Percentiles rank a stretch among this genome's conserved stretches.
phyloP scores from a whole-genome alignment of 2,888 invertebrate genomes.

The Drosophila percnosoma region DNA sequence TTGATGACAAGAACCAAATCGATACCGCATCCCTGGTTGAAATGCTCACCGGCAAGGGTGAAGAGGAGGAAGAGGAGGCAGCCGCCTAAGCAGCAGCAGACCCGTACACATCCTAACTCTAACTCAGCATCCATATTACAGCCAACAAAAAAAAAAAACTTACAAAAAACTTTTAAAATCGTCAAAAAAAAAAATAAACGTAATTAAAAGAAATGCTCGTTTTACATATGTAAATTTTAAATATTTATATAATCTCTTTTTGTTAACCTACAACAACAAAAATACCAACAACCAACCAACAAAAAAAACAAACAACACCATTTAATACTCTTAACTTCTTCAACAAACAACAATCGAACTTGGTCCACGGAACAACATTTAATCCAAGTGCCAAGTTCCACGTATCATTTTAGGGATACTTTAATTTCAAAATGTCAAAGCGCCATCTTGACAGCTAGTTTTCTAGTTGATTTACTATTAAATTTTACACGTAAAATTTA shows the following conservation, averaged over 20 bases:
- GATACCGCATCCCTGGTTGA: constrained; percentile 94
- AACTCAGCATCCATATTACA: constrained; percentile 74
- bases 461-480: constrained; percentile 77
- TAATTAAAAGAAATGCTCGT: constrained; percentile 79
- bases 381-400: constrained; percentile 48
- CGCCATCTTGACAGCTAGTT: constrained; percentile 74
- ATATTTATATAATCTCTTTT: constrained; percentile 69
- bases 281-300: constrained; percentile 39
- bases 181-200: constrained; percentile 79
- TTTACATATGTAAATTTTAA: constrained; percentile 78
- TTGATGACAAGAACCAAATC: constrained; percentile 95
- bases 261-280: constrained; percentile 57
- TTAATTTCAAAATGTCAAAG: constrained; percentile 63
- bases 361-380: constrained; percentile 37
- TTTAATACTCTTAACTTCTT: constrained; percentile 72
- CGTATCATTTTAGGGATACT: constrained; percentile 72
- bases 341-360: constrained; percentile 55
- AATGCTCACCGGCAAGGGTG: constrained; percentile 94
- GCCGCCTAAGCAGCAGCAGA: constrained; percentile 75
- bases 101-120: constrained; percentile 78
- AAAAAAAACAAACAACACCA: constrained; percentile 44
- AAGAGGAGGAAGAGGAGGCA: constrained; percentile 90
- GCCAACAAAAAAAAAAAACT: constrained; percentile 43
- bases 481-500: constrained; percentile 81
- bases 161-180: constrained; percentile 69